Evolutionary conservation across 2,888 invertebrate genomes (phyloP), one percentile per base, ranked within the genome.

Genomic region (Acleris sparsana): DNA sequence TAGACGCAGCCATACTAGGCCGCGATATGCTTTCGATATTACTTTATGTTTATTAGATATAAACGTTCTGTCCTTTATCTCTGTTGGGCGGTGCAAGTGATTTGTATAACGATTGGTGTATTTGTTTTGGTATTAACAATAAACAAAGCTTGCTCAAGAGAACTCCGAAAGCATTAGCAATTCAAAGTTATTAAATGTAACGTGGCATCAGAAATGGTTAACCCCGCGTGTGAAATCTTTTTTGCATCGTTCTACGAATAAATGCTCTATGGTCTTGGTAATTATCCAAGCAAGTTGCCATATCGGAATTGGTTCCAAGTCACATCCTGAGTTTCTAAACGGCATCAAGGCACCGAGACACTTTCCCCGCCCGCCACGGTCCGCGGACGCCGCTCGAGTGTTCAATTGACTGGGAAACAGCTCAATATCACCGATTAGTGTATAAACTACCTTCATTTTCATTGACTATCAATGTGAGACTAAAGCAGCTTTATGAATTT

Each of bases 301-400:
- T 65, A 60, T 65, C 64, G 59, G 64, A 60, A 65, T 65, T 33
- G 60, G 60, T 62, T 58, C 39, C 62, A 44, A 55, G 57, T 46
- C 49, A 73, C 73, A 73, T 72, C 75, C 75, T 75, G 71, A 69
- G 72, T 75, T 75, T 75, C 75, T 63, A 59, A 63, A 48, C 62
- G 56, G 16, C 52, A 29, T 20, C 53, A 44, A 52, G 63, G 63
- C 62, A 22, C 63, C 63, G 69, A 62, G 70, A 68, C 73, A 73
- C 75, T 75, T 75, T 75, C 75, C 70, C 75, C 69, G 57, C 53
- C 65, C 22, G 59, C 52, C 67, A 62, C 70, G 71, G 53, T 71
- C 69, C 18, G 61, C 56, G 64, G 58, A 56, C 59, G 60, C 52
- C 56, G 43, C 25, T 46, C 25, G 22, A 46, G 57, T 46, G 66